Evolutionary conservation across 2,113 vertebrate genomes (phyloP).

Genomic region (Elaphurus davidianus): DNA sequence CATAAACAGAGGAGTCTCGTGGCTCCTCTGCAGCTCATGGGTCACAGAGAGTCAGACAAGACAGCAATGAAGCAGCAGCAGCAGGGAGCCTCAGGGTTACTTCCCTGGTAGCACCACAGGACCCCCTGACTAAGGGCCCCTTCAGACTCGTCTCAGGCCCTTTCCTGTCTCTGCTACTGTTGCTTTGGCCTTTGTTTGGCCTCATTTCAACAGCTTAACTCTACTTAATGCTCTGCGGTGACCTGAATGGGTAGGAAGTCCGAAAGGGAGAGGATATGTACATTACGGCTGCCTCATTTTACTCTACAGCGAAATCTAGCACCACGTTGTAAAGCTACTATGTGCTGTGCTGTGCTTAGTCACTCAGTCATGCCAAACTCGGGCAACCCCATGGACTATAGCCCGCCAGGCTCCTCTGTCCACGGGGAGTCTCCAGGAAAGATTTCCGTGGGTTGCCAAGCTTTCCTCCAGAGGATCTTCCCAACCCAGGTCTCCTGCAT

Average conservation of each 20-base stretch:
- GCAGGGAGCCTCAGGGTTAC: neutral
- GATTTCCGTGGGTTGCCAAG: neutral
- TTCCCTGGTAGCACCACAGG: fast-evolving
- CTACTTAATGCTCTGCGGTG: neutral
- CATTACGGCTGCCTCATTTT: neutral
- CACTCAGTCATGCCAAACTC: neutral
- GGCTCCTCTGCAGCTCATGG: neutral
- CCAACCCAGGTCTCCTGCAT: neutral
- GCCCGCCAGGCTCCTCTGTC: neutral
- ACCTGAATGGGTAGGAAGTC: neutral
- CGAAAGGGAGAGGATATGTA: neutral
- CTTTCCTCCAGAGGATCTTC: neutral
- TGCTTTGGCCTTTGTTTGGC: neutral
- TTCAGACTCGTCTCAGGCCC: neutral
- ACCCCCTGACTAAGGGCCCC: neutral
- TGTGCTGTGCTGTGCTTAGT: neutral
- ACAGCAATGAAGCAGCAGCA: neutral
- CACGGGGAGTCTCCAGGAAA: neutral
- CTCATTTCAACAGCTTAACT: neutral
- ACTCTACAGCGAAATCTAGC: neutral
- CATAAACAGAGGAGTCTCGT: neutral
- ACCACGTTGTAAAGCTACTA: neutral
- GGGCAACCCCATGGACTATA: neutral
- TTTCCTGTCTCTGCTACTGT: neutral
- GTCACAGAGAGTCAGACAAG: neutral